These are phyloP conservation scores for Balaenoptera acutorostrata DNA, from an alignment of 2,113 vertebrate species.

Conservation along the genomic window DNA sequence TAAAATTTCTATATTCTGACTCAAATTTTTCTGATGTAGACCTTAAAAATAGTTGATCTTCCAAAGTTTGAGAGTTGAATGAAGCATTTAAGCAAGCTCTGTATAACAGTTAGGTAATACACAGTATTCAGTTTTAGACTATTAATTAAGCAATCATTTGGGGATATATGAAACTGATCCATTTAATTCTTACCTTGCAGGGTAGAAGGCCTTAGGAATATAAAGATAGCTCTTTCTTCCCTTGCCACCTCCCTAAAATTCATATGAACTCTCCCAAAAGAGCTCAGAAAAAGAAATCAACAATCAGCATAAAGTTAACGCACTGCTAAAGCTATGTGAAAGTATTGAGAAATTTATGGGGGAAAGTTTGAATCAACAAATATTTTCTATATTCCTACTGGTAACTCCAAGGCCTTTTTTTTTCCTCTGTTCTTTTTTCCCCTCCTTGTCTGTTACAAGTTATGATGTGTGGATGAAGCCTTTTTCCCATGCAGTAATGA, in stretches of 20 bases:
- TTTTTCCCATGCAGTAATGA: conserved; percentile 99
- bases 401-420: conserved; percentile 77
- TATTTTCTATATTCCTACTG: conserved; percentile 78
- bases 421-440: conserved; percentile 73
- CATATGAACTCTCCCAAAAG: conserved; percentile 5
- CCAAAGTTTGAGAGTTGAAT: conserved; percentile 2
- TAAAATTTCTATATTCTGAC: conserved; percentile 46
- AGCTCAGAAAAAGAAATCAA: conserved; percentile 18
- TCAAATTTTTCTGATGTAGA: conserved; percentile 57
- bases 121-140: conserved; percentile 51
- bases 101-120: conserved; percentile 46
- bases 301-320: conserved; percentile 43
- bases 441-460: conserved; percentile 88
- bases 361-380: conserved; percentile 81
- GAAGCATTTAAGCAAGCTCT: conserved; percentile 13
- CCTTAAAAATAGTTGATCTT: conserved; percentile 58
- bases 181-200: conserved; percentile 72
- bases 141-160: conserved; percentile 65
- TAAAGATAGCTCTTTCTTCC: conserved; percentile 42
- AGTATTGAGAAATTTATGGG: conserved; percentile 60
- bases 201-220: conserved; percentile 57
- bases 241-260: background rate
- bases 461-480: conserved; percentile 99
- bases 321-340: conserved; percentile 65
- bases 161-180: background rate